Evolutionary conservation across 2,113 vertebrate genomes (phyloP), one percentile per base, ranked within the genome.

Genomic region (Octodon degus): DNA sequence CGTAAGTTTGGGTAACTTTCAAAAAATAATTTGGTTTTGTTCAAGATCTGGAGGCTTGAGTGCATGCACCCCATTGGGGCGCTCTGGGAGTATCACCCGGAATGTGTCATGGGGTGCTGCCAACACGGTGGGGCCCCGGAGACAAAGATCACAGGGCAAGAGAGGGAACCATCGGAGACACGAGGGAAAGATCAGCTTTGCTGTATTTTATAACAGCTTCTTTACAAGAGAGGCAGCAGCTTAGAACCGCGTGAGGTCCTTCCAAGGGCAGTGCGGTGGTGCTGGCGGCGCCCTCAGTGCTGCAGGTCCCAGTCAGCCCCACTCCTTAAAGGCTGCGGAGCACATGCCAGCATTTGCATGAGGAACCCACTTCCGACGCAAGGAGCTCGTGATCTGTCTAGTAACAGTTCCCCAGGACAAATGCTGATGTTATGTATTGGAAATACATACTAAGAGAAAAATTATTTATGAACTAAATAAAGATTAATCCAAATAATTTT

Each of bases 401-500:
- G 43, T 30, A 79, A 27, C 40, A 79, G 76, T 32, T 77, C 43
- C 14, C 76, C 25, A 14, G 30, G 27, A 32, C 3, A 43, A 79
- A 50, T 50, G 76, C 30, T 30, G 32, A 30, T 50, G 14, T 7
- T 47, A 47, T 79, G 43, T 9, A 17, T 27, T 19, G 16, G 5
- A 79, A 30, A 79, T 79, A 27, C 43, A 77, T 7, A 27, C 43
- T 17, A 79, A 50, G 55, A 60, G 13, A 50, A 76, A 74, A 20
- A 43, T 60, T 82, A 65, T 7, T 93, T 94, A 11, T 30, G 3
- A 93, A 86, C 70, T 74, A 74, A 63, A 76, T 50, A 70, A 76
- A 60, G 62, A 93, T 74, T 81, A 84, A 55, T 77, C 11, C n/a
- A 68, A 68, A 32, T 91, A 67, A 93, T 82, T 81, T 94, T 1